Evolutionary conservation across 64 coral and sea anemone genomes (phyloP).

Genomic region (Montipora sp.): DNA sequence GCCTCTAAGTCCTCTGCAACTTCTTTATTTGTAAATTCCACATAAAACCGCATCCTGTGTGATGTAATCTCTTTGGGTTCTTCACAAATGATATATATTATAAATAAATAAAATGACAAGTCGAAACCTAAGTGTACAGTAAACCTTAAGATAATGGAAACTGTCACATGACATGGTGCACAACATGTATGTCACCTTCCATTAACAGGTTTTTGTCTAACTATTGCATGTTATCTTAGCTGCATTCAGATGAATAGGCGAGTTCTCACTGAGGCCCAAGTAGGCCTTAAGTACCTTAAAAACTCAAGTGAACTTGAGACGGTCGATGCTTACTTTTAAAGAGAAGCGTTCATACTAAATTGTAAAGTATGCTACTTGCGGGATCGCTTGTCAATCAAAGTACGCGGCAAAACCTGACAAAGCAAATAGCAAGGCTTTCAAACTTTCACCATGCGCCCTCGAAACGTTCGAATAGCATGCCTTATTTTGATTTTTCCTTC

Average conservation of each 20-base stretch:
- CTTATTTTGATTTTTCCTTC: slow-evolving; percentile 3
- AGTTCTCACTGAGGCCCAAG: not conserved
- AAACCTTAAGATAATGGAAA: no score
- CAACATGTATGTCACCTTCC: no score
- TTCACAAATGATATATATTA: no score
- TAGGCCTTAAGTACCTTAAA: not conserved
- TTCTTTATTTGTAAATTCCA: no score
- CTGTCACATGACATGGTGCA: no score
- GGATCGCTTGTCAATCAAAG: slow-evolving; percentile 8
- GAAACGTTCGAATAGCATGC: not conserved
- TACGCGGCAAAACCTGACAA: slow-evolving; percentile 3
- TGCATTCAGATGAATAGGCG: not conserved
- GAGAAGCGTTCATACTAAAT: not conserved
- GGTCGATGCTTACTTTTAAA: not conserved
- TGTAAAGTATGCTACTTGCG: not conserved
- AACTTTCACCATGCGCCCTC: slow-evolving; percentile 1
- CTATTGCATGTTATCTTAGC: no score
- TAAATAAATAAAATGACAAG: no score
- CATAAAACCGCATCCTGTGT: no score
- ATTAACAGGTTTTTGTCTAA: no score
- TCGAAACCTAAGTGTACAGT: no score
- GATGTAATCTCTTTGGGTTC: no score
- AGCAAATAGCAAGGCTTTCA: not conserved
- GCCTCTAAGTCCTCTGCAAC: no score
- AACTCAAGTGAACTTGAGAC: not conserved